phyloP scores from a whole-genome alignment of 2,797 vertebrate genomes.

The Neostethus bicornis region DNA sequence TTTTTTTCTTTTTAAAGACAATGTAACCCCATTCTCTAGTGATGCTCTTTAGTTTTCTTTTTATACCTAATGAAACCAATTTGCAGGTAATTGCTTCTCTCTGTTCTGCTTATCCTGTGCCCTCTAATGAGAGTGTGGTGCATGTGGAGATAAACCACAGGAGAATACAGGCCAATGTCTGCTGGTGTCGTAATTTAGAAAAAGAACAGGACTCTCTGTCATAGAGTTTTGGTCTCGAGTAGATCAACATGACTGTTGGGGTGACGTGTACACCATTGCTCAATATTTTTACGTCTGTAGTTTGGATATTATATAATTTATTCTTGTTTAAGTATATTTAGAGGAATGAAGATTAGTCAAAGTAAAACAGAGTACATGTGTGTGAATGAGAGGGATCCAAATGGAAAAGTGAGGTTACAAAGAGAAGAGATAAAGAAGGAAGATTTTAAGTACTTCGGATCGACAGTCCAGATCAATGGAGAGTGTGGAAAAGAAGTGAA shows the following conservation, averaged over 20 bases:
- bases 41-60: conserved; percentile 23
- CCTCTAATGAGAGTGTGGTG: conserved; percentile 49
- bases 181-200: conserved; percentile 43
- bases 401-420: no score
- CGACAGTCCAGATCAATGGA: no score
- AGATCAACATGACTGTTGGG: conserved; percentile 3
- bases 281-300: neutral
- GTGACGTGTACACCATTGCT: neutral
- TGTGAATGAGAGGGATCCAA: no score
- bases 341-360: no score
- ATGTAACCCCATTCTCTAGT: conserved; percentile 32
- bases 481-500: no score
- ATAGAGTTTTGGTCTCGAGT: conserved; percentile 28
- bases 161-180: conserved; percentile 36
- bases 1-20: conserved; percentile 27
- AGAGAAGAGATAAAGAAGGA: no score
- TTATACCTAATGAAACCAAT: conserved; percentile 62
- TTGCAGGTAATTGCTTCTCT: conserved; percentile 63
- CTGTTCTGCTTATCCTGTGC: conserved; percentile 37
- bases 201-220: conserved; percentile 20
- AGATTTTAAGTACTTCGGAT: no score
- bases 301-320: no score
- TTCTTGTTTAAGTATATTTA: no score
- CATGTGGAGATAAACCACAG: conserved; percentile 44
- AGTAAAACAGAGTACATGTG: no score